These are phyloP conservation scores for Darevskia nairensis DNA, from an alignment of 2,797 vertebrate species.

Conservation along the genomic window DNA sequence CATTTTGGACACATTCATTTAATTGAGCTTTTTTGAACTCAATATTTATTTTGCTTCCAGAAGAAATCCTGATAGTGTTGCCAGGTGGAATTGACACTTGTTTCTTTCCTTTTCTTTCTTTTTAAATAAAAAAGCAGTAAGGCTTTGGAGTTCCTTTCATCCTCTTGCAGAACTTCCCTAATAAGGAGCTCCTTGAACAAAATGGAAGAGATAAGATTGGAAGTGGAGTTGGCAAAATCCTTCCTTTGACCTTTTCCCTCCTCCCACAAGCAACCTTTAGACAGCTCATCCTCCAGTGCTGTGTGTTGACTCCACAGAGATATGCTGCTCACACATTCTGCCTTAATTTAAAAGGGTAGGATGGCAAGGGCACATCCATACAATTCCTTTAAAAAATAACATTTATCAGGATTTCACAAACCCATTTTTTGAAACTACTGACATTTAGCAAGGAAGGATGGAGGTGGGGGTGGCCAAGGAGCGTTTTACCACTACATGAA, in stretches of 20 bases:
- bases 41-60: constrained; percentile 40
- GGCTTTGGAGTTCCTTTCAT: constrained; percentile 64
- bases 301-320: not conserved
- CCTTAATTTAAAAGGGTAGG: constrained; percentile 33
- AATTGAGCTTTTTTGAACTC: constrained; percentile 40
- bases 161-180: constrained; percentile 47
- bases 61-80: constrained; percentile 6
- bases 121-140: constrained; percentile 1
- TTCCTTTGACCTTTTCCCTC: constrained; percentile 68
- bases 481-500: constrained; percentile 30
- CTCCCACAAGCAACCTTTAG: not conserved
- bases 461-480: not conserved
- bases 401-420: constrained; percentile 8
- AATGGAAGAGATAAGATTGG: constrained; percentile 72
- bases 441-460: not conserved
- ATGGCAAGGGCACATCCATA: not conserved
- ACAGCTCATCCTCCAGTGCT: constrained; percentile 18
- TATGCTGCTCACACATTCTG: not conserved
- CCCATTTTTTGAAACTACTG: constrained; percentile 26
- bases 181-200: constrained; percentile 41
- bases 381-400: constrained; percentile 31
- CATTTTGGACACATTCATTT: constrained; percentile 34
- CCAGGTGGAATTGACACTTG: constrained; percentile 69
- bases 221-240: constrained; percentile 64
- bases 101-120: constrained; percentile 51